Evolutionary conservation across 2,888 invertebrate species (phyloP), one percentile per base, ranked within the genome.

Genomic region (Pasiphila rectangulata): DNA sequence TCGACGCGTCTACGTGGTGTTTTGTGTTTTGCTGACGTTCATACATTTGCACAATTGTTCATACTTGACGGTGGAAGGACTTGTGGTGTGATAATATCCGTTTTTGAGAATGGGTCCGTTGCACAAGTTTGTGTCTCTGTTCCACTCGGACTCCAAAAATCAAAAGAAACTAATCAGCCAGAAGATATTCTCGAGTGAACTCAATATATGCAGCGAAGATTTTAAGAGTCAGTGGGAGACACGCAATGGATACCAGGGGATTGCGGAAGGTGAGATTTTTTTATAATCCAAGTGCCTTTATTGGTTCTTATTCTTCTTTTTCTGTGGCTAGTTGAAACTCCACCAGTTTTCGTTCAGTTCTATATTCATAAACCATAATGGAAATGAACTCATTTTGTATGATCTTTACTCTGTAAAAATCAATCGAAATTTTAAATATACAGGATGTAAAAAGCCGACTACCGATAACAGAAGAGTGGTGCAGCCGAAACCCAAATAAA

Each of bases 111-210:
- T 92, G 91, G 91, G 91, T 64, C 91, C 92, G 20, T 72, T 92
- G 29, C 90, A 92, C 59, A 90, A 90, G 69, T 84, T 92, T 40
- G 91, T 91, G 54, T 91, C 92, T 45, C 83, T 92, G 56, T 92
- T 92, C 69, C 90, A 91, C 74, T 73, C 83, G 37, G 91, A 91
- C 65, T 77, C 83, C 20, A 90, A 89, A 57, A 89, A 82, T 64
- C 75, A 79, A 17, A 81, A 77, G 62, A 82, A 73, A 62, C 61
- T 80, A 40, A 68, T 79, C 30, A 80, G 80, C 44, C 90, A 89
- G 53, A 91, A 91, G 61, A 83, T 89, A 60, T 91, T 91, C 66
- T 75, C 85, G n/a, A 91, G 91, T 83, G 92, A 92, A 67, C 57
- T 88, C 46, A 89, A 89, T 59, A 85, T 89, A 50, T 82, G 77